Base-by-base conservation (phyloP, 2,797 vertebrate species). In the Sebastes minor region DNA sequence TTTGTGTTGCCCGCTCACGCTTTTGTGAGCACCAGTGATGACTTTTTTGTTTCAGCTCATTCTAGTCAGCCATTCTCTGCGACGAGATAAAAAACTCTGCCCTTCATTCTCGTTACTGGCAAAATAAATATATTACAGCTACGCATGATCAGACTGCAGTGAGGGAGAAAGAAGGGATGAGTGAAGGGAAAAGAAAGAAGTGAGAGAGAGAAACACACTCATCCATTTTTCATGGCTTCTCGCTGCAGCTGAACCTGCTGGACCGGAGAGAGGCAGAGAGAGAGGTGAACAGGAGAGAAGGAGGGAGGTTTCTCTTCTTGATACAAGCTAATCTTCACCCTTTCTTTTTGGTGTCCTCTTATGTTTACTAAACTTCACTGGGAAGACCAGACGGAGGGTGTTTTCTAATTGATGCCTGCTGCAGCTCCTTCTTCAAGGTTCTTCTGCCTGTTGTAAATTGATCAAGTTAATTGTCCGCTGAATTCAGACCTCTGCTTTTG, bases 211-310 rank as follows among this genome's bases (percentile, higher is more conserved):
- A 81, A 59, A 86, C 42, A 85, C 56, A 69, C 78, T 91, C 91
- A 92, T 93, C 81, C 85, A 94, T 94, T 93, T 95, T 92, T 93
- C 83, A 95, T 93, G 81, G 82, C 79, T 69, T 63, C 73, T 86
- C 22, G 12, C 81, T 85, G 70, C 77, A 80, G 91, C 87, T 89
- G 87, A 89, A 88, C 65, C 74, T 84, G 59, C 69, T 61, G 77
- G 86, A 88, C 76, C 56, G 27, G 59, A 81, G 67, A 82, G 68
- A 78, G 20, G 46, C 46, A 68, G 18, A 5, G 74, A 73, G 59
- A 42, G 70, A 42, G 69, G 23, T 46, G 35, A 80, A 71, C 2
- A 42, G 20, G 18, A 74, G 68, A 80, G 66, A 70, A 72, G 32
- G 28, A 62, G 25, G 10, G 8, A 64, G n/a, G 20, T 3, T 30